These are phyloP conservation scores for Macrochelys suwanniensis DNA, from an alignment of 2,797 vertebrate genomes.

Conservation along the genomic window DNA sequence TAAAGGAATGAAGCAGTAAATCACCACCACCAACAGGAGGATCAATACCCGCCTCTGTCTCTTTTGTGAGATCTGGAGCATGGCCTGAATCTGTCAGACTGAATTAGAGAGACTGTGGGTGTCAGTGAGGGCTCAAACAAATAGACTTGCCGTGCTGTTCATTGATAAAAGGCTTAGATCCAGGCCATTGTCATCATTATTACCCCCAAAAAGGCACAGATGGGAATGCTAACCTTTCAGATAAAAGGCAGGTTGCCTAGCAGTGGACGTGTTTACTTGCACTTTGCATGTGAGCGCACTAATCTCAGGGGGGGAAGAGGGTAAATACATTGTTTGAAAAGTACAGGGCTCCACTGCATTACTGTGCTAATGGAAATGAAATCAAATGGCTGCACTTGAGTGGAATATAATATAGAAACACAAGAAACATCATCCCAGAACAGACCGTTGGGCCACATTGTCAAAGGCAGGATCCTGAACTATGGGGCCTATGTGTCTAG, in stretches of 20 bases:
- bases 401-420: constrained; percentile 60
- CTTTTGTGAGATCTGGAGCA: constrained; percentile 84
- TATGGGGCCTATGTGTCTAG: constrained; percentile 51
- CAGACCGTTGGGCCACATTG: constrained; percentile 57
- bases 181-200: constrained; percentile 33
- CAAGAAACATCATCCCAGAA: constrained; percentile 53
- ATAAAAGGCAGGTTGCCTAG: constrained; percentile 17
- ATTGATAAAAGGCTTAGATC: constrained; percentile 74
- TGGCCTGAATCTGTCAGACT: constrained; percentile 88
- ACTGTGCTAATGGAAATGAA: constrained; percentile 53
- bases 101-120: constrained; percentile 80
- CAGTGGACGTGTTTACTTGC: not conserved
- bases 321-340: constrained; percentile 57
- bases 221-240: constrained; percentile 35
- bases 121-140: constrained; percentile 78
- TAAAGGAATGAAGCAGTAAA: constrained; percentile 77
- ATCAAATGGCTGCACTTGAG: constrained; percentile 61
- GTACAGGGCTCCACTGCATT: constrained; percentile 48
- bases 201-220: constrained; percentile 32
- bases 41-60: constrained; percentile 82
- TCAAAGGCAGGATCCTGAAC: constrained; percentile 32
- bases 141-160: constrained; percentile 69
- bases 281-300: constrained; percentile 25
- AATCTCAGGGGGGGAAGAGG: constrained; percentile 45
- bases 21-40: constrained; percentile 79